Evolutionary conservation across 1,140 invertebrate genomes (phyloP).

Genomic region (Drosophila kepulauana): DNA sequence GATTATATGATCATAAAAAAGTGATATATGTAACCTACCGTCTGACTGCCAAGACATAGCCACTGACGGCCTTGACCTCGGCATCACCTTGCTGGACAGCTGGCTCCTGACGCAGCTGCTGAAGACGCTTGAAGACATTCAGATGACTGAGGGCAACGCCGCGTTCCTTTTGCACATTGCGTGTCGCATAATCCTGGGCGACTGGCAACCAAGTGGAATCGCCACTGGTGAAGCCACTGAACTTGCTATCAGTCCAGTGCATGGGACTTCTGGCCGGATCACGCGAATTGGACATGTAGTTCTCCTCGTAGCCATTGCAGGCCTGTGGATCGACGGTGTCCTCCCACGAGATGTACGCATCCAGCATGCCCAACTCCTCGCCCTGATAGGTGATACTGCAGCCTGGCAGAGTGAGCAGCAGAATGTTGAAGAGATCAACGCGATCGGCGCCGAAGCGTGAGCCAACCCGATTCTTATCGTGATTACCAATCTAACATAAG

Average conservation of each 20-base stretch:
- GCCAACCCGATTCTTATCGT: constrained; percentile 88
- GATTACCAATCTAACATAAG: constrained; percentile 88
- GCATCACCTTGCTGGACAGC: constrained; percentile 72
- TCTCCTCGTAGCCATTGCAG: constrained; percentile 86
- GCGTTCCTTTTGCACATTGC: constrained; percentile 85
- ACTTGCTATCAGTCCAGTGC: constrained; percentile 89
- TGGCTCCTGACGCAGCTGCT: constrained; percentile 60
- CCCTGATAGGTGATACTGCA: constrained; percentile 89
- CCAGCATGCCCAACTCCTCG: constrained; percentile 89
- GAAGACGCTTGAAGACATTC: constrained; percentile 74
- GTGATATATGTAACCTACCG: constrained; percentile 53
- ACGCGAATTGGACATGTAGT: constrained; percentile 86
- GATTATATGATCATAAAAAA: neutral
- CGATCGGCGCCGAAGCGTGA: constrained; percentile 87
- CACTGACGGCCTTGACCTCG: constrained; percentile 66
- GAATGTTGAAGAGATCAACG: constrained; percentile 89
- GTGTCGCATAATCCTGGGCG: constrained; percentile 86
- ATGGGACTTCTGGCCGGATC: constrained; percentile 91
- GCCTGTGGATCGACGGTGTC: constrained; percentile 87
- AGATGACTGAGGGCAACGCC: constrained; percentile 67
- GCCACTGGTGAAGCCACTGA: constrained; percentile 83
- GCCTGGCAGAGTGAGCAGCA: constrained; percentile 90
- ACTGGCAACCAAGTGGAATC: constrained; percentile 89
- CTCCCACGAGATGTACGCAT: constrained; percentile 86
- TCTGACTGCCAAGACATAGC: constrained; percentile 74